Conservation (phyloP, 2,113 vertebrate species). For the Hoplias malabaricus region DNA sequence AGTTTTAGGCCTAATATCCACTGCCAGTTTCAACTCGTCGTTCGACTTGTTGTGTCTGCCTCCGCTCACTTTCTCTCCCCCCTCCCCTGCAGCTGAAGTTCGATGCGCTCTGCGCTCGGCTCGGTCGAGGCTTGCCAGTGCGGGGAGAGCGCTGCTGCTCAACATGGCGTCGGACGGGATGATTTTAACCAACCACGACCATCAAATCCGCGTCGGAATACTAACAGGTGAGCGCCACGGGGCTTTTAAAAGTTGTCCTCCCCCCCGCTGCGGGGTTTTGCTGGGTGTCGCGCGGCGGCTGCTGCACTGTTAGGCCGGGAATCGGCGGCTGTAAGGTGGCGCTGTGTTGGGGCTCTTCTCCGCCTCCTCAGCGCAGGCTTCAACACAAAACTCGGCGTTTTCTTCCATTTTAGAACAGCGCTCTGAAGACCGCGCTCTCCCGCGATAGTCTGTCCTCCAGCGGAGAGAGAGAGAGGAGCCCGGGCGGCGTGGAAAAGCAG, state of each 20-base stretch:
- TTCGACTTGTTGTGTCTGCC: conserved; percentile 48
- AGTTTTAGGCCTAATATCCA: no score
- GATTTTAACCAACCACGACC: conserved; percentile 95
- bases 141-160: conserved; percentile 77
- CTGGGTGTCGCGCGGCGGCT: conserved; percentile 24
- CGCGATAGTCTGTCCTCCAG: conserved; percentile 43
- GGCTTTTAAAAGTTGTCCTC: neutral
- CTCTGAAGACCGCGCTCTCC: no score
- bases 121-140: conserved; percentile 67
- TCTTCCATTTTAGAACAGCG: neutral
- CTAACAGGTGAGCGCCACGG: conserved; percentile 81
- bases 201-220: conserved; percentile 93
- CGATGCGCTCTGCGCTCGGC: conserved; percentile 56
- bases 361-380: conserved; percentile 43
- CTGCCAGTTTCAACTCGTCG: neutral
- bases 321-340: conserved; percentile 27
- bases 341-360: conserved; percentile 48
- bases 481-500: neutral
- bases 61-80: conserved; percentile 8
- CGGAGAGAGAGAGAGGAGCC: neutral
- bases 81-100: conserved; percentile 52
- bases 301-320: conserved; percentile 28
- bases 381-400: conserved; percentile 26
- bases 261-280: neutral
- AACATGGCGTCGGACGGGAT: conserved; percentile 98